Evolutionary conservation across 2,113 vertebrate genomes (phyloP).

Genomic region (Gopherus flavomarginatus): DNA sequence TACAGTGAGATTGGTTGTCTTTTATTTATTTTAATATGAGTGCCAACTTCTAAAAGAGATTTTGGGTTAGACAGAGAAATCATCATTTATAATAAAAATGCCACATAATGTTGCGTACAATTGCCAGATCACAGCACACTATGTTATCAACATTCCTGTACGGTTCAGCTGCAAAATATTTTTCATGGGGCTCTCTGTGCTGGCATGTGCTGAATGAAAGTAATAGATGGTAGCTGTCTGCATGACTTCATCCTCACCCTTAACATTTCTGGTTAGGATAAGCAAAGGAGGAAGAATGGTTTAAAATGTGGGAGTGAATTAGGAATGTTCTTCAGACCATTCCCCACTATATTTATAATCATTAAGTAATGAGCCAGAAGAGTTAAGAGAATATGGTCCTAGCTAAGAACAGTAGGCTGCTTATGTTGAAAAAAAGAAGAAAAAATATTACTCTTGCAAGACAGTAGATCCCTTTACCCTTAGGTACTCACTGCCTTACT

Average conservation of each 20-base stretch:
- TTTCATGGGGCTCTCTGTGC: not conserved
- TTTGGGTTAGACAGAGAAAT: not conserved
- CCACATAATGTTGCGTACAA: not conserved
- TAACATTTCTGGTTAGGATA: not conserved
- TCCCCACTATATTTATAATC: not conserved
- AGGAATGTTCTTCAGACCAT: not conserved
- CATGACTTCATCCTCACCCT: not conserved
- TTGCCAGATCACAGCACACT: not conserved
- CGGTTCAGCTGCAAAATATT: not conserved
- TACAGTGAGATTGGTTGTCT: not conserved
- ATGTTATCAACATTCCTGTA: not conserved
- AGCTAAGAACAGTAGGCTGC: not conserved
- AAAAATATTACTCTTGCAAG: constrained; percentile 3
- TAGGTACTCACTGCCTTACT: not conserved
- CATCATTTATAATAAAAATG: constrained; percentile 18
- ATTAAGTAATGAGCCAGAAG: not conserved
- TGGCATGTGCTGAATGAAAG: not conserved
- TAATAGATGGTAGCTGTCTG: not conserved
- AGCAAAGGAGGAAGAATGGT: not conserved
- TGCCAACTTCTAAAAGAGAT: not conserved
- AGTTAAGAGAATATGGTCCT: rapidly evolving
- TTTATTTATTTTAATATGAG: too few relatives aligned
- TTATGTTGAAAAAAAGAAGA: not conserved
- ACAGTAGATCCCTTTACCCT: not conserved
- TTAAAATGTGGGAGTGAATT: not conserved